These are phyloP conservation scores for Sylvilagus floridanus DNA, from an alignment of 2,797 vertebrate genomes.

Conservation along the genomic window DNA sequence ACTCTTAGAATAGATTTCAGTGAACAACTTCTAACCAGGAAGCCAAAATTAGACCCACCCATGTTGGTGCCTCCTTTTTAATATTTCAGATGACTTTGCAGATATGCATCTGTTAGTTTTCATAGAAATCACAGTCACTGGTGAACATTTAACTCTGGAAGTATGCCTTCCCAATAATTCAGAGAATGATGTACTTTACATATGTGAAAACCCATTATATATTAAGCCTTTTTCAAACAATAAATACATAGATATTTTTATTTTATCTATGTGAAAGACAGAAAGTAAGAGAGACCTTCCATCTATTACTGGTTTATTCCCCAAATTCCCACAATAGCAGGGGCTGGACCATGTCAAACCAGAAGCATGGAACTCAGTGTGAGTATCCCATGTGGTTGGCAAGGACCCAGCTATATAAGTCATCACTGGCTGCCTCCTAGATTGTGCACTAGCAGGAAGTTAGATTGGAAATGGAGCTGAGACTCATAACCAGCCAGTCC, in stretches of 20 bases:
- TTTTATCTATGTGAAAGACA: neutral
- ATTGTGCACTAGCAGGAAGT: too few species aligned
- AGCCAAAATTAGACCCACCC: neutral
- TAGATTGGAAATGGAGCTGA: too few species aligned
- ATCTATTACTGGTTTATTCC: too few species aligned
- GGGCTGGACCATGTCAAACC: too few species aligned
- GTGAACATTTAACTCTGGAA: neutral
- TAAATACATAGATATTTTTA: neutral
- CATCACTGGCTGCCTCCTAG: too few species aligned
- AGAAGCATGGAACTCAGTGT: too few species aligned
- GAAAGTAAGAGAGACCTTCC: too few species aligned
- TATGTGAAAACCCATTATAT: slow-evolving; percentile 26
- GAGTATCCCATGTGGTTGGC: too few species aligned
- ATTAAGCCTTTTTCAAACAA: neutral
- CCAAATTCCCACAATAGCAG: too few species aligned
- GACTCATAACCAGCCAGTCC: too few species aligned
- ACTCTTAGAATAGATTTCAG: slow-evolving; percentile 2
- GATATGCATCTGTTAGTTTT: neutral
- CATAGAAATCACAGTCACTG: neutral
- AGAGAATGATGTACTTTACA: neutral
- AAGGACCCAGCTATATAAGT: too few species aligned
- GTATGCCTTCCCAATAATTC: slow-evolving; percentile 40
- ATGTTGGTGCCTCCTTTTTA: neutral
- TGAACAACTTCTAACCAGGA: neutral
- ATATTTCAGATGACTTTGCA: slow-evolving; percentile 37